Conservation (phyloP, 1,140 invertebrate species). For the Heliconius congener region DNA sequence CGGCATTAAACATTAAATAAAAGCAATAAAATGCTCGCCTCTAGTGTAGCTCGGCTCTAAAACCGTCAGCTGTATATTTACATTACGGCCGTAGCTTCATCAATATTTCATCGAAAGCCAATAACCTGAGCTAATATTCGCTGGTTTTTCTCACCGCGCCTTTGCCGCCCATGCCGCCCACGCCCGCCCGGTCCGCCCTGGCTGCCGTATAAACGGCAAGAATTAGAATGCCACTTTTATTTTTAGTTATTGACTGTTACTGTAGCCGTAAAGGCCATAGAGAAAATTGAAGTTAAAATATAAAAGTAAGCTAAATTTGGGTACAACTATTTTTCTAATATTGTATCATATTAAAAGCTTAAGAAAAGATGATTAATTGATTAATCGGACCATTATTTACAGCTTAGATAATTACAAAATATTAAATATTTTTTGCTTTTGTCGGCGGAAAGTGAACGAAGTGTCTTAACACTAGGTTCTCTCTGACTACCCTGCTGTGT, state of each 20-base stretch:
- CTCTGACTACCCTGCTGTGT: too few species aligned
- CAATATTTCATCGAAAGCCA: constrained; percentile 64
- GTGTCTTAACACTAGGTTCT: too few species aligned
- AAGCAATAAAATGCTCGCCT: constrained; percentile 23
- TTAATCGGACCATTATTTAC: not conserved
- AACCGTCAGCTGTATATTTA: constrained; percentile 36
- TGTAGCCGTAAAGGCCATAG: not conserved
- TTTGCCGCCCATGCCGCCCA: not conserved
- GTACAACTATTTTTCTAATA: too few species aligned
- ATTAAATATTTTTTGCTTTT: too few species aligned
- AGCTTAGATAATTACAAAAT: not conserved
- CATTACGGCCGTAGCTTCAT: constrained; percentile 52
- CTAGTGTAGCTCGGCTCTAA: constrained; percentile 13
- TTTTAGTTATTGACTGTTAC: constrained; percentile 2
- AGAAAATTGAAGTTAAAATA: not conserved
- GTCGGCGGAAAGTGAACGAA: too few species aligned
- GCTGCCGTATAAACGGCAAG: not conserved
- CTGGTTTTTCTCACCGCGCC: constrained; percentile 34
- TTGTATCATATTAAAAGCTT: too few species aligned
- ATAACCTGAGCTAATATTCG: constrained; percentile 51
- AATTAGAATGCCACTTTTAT: constrained; percentile 1
- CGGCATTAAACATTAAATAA: constrained; percentile 13
- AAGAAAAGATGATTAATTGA: not conserved
- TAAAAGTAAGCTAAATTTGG: too few species aligned
- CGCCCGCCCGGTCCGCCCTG: not conserved